phyloP scores from a whole-genome alignment of 2,888 invertebrate genomes.

The Geotrupes spiniger region DNA sequence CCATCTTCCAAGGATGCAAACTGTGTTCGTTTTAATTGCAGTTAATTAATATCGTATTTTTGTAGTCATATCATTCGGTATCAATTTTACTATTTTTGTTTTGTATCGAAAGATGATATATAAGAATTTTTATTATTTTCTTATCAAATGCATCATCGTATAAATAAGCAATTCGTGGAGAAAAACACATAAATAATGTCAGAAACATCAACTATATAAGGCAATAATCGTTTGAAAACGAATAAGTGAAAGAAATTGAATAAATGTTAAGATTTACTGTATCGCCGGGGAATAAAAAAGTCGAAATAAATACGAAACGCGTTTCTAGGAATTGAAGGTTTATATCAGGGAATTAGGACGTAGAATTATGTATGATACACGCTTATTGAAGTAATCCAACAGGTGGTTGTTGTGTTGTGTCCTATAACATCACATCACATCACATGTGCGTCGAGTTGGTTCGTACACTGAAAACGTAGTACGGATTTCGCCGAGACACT shows the following conservation, averaged over 20 bases:
- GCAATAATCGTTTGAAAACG: conserved; percentile 25
- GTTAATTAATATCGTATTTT: too few relatives aligned
- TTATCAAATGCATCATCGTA: not conserved
- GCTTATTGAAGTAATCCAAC: conserved; percentile 27
- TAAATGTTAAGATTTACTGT: conserved; percentile 12
- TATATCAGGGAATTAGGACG: too few relatives aligned
- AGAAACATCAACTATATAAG: conserved; percentile 19
- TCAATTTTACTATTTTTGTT: too few relatives aligned
- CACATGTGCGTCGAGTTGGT: conserved; percentile 24
- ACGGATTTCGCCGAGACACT: not conserved
- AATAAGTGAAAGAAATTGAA: conserved; percentile 18
- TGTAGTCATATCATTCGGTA: too few relatives aligned
- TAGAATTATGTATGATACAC: conserved; percentile 14
- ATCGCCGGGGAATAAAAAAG: conserved; percentile 19
- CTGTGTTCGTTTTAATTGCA: too few relatives aligned
- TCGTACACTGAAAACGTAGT: conserved; percentile 6
- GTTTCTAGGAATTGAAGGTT: conserved; percentile 13
- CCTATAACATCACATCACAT: conserved; percentile 23
- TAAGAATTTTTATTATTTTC: too few relatives aligned
- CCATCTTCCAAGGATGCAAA: too few relatives aligned
- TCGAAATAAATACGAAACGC: too few relatives aligned
- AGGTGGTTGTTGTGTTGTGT: conserved; percentile 38
- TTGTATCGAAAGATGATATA: too few relatives aligned
- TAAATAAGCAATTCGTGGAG: conserved; percentile 10
- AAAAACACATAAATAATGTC: conserved; percentile 24